Base-by-base conservation (phyloP, 2,113 vertebrate genomes). In the Helogale parvula region DNA sequence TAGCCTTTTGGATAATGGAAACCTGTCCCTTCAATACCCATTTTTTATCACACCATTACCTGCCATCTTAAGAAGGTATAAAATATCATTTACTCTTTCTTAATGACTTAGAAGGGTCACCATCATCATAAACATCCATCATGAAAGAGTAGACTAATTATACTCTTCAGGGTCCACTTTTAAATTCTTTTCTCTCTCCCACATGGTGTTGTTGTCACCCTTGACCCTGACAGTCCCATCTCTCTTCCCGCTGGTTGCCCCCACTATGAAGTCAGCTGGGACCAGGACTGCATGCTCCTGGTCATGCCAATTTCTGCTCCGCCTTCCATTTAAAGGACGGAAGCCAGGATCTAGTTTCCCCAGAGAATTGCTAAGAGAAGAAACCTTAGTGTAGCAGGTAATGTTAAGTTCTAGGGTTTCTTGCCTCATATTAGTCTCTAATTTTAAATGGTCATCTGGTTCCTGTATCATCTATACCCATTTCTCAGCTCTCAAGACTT, bases 31-130 rank as follows among this genome's bases (percentile, higher is more conserved):
- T 85, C 35, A 68, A 57, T 29, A 95, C 16, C n/a, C 3, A 60
- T 52, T 85, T 87, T 72, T 83, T 69, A 81, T 90, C 69, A 90
- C 0, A 54, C 14, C 3, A 93, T 45, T 47, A 81, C 31, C 54
- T 82, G 35, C 11, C 38, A 93, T 63, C 27, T 52, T 79, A 72
- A 93, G 29, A 79, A 68, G n/a, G 25, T 84, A 85, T 81, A 87
- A 89, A 94, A 83, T 8, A 69, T 38, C 87, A 81, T 57, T 31
- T 69, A 50, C 77, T 81, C 35, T 81, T 94, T 45, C 57, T 95
- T 79, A 89, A 79, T 65, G 77, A 83, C 0, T 2, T 7, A 66
- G 50, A 13, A 84, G 38, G 52, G 29, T 84, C 79, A 65, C n/a
- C 85, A 80, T 54, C 66, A 52, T 12, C 4, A 38, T 29, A 38